These are phyloP conservation scores for Bos javanicus DNA, from an alignment of 2,113 vertebrate genomes.

Conservation along the genomic window DNA sequence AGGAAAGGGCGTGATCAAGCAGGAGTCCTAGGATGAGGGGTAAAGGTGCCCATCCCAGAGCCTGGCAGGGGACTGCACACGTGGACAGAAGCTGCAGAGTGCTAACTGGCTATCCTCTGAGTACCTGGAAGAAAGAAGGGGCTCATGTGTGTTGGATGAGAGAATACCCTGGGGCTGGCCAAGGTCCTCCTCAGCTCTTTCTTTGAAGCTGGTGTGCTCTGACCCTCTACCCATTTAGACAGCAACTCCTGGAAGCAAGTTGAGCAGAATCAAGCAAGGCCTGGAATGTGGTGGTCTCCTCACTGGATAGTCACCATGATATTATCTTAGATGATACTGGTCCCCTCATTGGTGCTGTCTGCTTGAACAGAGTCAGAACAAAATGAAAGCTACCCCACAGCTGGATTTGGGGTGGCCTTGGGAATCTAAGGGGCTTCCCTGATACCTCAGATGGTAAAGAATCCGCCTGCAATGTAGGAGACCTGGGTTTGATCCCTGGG, in stretches of 20 bases:
- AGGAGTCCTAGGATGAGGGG: not conserved
- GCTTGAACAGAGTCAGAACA: not conserved
- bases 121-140: not conserved
- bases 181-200: not conserved
- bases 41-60: not conserved
- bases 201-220: not conserved
- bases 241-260: not conserved
- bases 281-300: not conserved
- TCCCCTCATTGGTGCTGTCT: not conserved
- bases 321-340: not conserved
- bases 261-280: not conserved
- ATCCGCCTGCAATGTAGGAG: not conserved
- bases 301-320: not conserved
- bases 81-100: rapidly evolving
- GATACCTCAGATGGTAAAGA: not conserved
- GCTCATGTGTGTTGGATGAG: rapidly evolving
- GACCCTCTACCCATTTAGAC: not conserved
- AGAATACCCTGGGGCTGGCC: not conserved
- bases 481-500: not conserved
- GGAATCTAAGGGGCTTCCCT: not conserved
- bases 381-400: not conserved
- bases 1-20: too few species aligned
- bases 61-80: not conserved
- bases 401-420: not conserved
- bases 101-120: not conserved